Evolutionary conservation across 1,140 invertebrate species (phyloP).

Genomic region (Carcinoscorpius rotundicauda): DNA sequence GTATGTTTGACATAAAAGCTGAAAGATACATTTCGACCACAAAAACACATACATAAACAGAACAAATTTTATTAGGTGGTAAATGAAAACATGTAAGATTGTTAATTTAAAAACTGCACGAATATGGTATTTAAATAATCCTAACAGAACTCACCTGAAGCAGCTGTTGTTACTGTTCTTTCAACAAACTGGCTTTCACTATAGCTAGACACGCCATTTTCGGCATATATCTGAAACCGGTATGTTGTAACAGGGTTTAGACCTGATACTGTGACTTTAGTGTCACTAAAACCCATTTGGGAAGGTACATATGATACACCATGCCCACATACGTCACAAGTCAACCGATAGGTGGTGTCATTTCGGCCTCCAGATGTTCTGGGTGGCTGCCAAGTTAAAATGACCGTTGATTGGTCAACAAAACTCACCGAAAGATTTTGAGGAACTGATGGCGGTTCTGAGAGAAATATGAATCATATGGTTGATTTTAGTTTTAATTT

Average conservation of each 20-base stretch:
- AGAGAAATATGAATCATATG: too few relatives aligned
- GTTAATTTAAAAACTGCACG: too few relatives aligned
- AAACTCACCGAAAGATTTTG: conserved; percentile 77
- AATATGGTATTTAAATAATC: too few relatives aligned
- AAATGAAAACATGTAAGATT: too few relatives aligned
- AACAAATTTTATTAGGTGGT: too few relatives aligned
- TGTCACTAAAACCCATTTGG: conserved; percentile 73
- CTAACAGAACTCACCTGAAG: conserved; percentile 27
- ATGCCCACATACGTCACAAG: conserved; percentile 66
- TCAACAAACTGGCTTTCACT: conserved; percentile 55
- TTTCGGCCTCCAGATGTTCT: conserved; percentile 58
- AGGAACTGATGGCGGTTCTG: conserved; percentile 79
- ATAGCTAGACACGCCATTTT: conserved; percentile 63
- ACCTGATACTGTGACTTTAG: conserved; percentile 77
- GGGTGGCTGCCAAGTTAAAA: conserved; percentile 75
- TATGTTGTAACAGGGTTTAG: conserved; percentile 85
- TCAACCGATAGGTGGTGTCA: conserved; percentile 75
- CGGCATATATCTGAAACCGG: conserved; percentile 72
- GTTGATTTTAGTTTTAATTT: too few relatives aligned
- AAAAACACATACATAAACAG: too few relatives aligned
- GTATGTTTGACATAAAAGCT: too few relatives aligned
- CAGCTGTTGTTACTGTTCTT: conserved; percentile 76
- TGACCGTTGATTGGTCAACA: conserved; percentile 81
- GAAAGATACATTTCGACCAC: too few relatives aligned
- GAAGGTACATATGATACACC: conserved; percentile 57